Evolutionary conservation across 2,113 vertebrate genomes (phyloP).

Genomic region (Pantherophis guttatus): DNA sequence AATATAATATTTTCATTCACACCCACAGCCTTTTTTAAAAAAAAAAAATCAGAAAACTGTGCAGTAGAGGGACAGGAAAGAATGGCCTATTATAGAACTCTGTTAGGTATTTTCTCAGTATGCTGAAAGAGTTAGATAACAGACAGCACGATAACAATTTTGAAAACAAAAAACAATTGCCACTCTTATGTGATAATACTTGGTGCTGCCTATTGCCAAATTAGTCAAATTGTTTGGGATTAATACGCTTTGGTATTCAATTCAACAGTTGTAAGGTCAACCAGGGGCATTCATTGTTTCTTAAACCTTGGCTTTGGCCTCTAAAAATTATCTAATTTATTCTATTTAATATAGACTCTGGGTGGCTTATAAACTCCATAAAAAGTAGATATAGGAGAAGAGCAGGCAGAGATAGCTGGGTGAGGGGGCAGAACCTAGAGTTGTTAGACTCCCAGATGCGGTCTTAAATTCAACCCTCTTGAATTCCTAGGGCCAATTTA

Average conservation of each 20-base stretch:
- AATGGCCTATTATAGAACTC: conserved; percentile 16
- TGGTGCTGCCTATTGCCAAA: conserved; percentile 19
- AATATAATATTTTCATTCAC: neutral
- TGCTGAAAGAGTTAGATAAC: conserved; percentile 35
- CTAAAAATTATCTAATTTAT: neutral
- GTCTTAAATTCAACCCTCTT: neutral
- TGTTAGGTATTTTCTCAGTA: conserved; percentile 46
- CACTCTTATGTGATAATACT: conserved; percentile 25
- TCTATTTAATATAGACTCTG: neutral
- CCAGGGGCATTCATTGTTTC: neutral
- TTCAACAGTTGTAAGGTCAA: neutral
- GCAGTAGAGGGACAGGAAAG: neutral
- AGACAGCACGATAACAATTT: conserved; percentile 40
- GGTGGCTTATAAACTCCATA: neutral
- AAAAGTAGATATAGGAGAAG: neutral
- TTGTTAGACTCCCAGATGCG: neutral
- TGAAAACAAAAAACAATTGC: conserved; percentile 10
- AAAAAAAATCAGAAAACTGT: neutral
- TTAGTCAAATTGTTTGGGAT: neutral
- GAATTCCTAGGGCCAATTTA: neutral
- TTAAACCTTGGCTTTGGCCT: neutral
- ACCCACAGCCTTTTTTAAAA: neutral
- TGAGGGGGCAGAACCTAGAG: accelerated
- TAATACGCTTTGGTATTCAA: neutral
- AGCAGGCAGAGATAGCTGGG: neutral